A percentile compares a stretch with the other conserved stretches of the same genome.
These are phyloP conservation scores for Sardina pilchardus DNA, from an alignment of 2,113 vertebrate species.

Conservation along the genomic window DNA sequence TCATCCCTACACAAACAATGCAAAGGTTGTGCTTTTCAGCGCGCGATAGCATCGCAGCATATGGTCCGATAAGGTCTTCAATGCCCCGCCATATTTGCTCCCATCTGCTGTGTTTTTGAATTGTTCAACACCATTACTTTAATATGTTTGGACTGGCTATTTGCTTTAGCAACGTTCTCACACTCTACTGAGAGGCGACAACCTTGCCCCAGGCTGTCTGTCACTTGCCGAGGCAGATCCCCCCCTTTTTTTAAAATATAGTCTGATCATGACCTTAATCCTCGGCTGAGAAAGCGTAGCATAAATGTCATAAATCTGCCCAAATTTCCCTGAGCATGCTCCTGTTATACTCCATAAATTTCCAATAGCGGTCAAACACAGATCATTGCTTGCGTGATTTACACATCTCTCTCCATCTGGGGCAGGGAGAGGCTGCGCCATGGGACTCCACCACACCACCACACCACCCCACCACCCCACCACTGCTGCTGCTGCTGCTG, in stretches of 20 bases:
- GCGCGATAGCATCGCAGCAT: no score
- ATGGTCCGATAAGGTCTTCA: no score
- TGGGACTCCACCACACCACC: neutral
- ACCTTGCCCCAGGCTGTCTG: neutral
- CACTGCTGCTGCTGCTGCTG: no score
- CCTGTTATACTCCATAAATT: neutral
- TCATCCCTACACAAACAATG: no score
- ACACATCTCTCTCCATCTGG: neutral
- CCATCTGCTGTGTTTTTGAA: no score
- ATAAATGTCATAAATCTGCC: conserved; percentile 9
- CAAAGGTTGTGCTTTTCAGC: no score
- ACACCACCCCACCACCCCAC: no score
- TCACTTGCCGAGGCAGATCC: neutral
- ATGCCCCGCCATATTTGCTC: no score
- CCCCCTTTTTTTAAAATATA: neutral
- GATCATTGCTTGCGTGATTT: neutral
- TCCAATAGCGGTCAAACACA: conserved; percentile 5
- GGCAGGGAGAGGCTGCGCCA: neutral
- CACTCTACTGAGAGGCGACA: neutral
- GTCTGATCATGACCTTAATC: neutral
- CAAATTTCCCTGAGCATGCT: neutral
- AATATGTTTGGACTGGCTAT: no score
- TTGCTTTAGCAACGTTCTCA: neutral
- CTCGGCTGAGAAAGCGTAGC: neutral
- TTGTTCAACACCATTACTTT: no score